phyloP scores from a whole-genome alignment of 2,797 vertebrate genomes.

The Vespertilio murinus region DNA sequence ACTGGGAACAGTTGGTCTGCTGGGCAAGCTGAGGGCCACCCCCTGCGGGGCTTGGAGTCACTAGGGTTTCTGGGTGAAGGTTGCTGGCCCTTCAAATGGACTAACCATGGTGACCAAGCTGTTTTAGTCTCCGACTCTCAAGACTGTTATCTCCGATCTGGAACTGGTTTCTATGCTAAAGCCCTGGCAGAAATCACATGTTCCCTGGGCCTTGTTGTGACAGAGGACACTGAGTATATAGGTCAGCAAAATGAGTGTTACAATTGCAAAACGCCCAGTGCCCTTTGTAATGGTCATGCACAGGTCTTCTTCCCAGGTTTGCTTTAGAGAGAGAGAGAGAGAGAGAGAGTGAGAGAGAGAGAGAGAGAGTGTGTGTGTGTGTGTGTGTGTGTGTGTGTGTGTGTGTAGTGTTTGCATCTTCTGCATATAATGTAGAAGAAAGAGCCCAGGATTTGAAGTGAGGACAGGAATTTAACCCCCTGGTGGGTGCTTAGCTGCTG shows the following conservation, averaged over 20 bases:
- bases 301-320: background rate
- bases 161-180: conserved; percentile 15
- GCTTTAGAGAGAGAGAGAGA: too few relatives aligned
- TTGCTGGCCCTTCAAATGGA: background rate
- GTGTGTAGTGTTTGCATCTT: background rate
- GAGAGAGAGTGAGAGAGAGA: too few relatives aligned
- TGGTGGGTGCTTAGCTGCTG: background rate
- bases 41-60: background rate
- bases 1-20: background rate
- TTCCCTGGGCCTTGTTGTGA: background rate
- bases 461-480: background rate
- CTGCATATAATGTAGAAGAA: background rate
- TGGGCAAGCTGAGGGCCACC: background rate
- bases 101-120: background rate
- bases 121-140: background rate
- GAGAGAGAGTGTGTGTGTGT: background rate
- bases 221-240: background rate
- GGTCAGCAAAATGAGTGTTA: background rate
- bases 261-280: background rate
- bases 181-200: background rate
- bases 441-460: background rate
- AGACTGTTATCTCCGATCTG: background rate
- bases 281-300: background rate
- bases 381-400: background rate
- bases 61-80: background rate